Percentiles rank a stretch among this genome's conserved stretches.
phyloP scores from a whole-genome alignment of 2,797 vertebrate species.

The Pelobates cultripes region DNA sequence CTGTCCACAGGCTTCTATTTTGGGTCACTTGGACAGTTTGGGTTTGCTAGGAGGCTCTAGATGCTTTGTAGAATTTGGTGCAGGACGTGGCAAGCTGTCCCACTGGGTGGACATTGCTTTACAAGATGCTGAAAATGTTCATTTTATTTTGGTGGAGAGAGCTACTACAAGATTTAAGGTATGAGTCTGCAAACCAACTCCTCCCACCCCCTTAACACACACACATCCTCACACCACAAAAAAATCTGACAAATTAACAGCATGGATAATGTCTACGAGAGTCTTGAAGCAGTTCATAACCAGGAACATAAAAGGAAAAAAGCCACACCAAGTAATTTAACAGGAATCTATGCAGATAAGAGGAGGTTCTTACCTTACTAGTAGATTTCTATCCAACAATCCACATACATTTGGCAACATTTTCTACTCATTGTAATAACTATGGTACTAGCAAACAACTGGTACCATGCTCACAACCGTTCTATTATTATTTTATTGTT shows the following conservation, averaged over 20 bases:
- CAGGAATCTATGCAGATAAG: too few species aligned
- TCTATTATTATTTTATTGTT: too few species aligned
- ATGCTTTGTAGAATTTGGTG: constrained; percentile 95
- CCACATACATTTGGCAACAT: too few species aligned
- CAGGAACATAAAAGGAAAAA: not conserved
- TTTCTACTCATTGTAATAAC: too few species aligned
- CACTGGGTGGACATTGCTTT: constrained; percentile 92
- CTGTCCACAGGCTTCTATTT: constrained; percentile 83
- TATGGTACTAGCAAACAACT: too few species aligned
- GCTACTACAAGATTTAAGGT: constrained; percentile 93
- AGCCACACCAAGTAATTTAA: too few species aligned
- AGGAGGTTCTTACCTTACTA: too few species aligned
- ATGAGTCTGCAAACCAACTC: constrained; percentile 17
- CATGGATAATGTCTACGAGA: not conserved
- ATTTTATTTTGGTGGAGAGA: constrained; percentile 92
- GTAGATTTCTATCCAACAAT: too few species aligned
- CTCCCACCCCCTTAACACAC: too few species aligned
- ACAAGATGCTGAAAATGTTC: constrained; percentile 74
- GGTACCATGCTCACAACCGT: too few species aligned
- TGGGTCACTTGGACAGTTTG: constrained; percentile 89
- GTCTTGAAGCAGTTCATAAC: not conserved
- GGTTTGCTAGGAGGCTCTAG: constrained; percentile 80
- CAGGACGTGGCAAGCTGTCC: constrained; percentile 93
- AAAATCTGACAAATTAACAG: not conserved
- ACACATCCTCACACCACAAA: too few species aligned